phyloP scores from a whole-genome alignment of 1,140 invertebrate species.

The Anagrus nilaparvatae region DNA sequence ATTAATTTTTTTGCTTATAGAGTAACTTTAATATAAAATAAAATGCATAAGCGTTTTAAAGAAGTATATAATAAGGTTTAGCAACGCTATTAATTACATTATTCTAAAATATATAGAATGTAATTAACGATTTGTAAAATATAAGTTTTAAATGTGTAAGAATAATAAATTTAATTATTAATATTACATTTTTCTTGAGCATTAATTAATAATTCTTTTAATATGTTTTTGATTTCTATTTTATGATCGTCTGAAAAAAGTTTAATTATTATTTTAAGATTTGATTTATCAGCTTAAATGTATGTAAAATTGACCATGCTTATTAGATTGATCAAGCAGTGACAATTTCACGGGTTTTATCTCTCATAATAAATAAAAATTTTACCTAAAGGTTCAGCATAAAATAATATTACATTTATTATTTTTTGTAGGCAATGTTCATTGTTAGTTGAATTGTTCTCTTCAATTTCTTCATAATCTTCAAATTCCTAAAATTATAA shows the following conservation, averaged over 20 bases:
- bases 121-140: too few relatives aligned
- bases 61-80: background rate
- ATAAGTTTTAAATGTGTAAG: too few relatives aligned
- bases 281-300: too few relatives aligned
- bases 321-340: too few relatives aligned
- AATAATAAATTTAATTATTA: constrained; percentile 5
- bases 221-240: background rate
- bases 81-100: too few relatives aligned
- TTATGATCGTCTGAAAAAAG: constrained; percentile 1
- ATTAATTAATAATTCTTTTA: background rate
- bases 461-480: background rate
- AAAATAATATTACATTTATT: background rate
- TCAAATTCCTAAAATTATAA: too few relatives aligned
- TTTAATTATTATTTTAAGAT: too few relatives aligned
- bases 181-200: constrained; percentile 1
- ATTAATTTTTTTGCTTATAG: background rate
- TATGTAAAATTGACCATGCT: too few relatives aligned
- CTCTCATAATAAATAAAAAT: background rate
- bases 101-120: too few relatives aligned
- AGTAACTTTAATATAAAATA: background rate
- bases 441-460: background rate
- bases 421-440: background rate
- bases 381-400: background rate
- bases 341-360: too few relatives aligned
- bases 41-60: background rate